Evolutionary conservation across 2,888 invertebrate genomes (phyloP).

Genomic region (Tromatobia lineatoria): DNA sequence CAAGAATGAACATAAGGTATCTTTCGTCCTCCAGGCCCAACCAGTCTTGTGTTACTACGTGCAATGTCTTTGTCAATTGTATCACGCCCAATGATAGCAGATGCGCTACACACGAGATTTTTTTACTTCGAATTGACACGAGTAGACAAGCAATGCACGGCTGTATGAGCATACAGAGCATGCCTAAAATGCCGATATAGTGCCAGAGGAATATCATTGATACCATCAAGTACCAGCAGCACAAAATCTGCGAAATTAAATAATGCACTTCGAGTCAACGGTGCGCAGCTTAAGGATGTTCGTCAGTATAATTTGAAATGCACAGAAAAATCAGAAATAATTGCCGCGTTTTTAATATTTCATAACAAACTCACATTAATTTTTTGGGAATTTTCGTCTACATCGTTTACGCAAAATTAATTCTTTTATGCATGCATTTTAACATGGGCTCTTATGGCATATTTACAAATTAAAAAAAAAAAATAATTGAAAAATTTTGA

Average conservation of each 20-base stretch:
- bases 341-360: no score
- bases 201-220: constrained; percentile 86
- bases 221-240: constrained; percentile 87
- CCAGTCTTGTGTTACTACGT: constrained; percentile 86
- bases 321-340: no score
- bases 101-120: constrained; percentile 87
- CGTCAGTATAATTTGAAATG: no score
- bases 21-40: constrained; percentile 86
- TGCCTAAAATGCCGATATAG: constrained; percentile 86
- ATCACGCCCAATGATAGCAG: constrained; percentile 86
- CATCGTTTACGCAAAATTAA: no score
- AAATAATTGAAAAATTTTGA: no score
- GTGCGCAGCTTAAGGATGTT: neutral
- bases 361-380: no score
- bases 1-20: constrained; percentile 87
- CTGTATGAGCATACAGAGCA: constrained; percentile 86
- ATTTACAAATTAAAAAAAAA: no score
- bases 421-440: no score
- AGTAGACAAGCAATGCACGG: constrained; percentile 87
- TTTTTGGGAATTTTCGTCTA: no score
- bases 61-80: constrained; percentile 86
- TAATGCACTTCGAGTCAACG: neutral
- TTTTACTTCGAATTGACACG: constrained; percentile 86
- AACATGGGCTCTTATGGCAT: no score
- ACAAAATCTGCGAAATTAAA: constrained; percentile 84